phyloP scores from a whole-genome alignment of 2,888 invertebrate genomes.

The Tethea ocularis region DNA sequence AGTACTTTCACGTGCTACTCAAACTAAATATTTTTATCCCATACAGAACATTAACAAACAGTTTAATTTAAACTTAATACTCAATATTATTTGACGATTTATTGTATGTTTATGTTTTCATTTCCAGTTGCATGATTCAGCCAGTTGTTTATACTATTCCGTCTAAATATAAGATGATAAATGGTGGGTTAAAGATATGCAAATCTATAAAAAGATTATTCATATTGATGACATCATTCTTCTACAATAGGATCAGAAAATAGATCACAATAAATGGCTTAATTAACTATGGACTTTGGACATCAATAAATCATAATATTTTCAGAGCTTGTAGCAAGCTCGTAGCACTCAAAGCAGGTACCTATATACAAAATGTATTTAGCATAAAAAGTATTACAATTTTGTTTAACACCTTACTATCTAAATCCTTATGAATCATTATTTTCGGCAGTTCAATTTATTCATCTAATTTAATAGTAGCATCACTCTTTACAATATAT shows the following conservation, averaged over 20 bases:
- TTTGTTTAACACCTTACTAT: no score
- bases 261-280: constrained; percentile 1
- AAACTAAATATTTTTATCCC: no score
- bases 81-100: no score
- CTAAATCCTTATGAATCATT: no score
- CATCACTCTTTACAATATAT: no score
- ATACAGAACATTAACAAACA: no score
- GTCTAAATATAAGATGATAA: not conserved
- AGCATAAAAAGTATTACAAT: no score
- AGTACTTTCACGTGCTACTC: no score
- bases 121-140: not conserved
- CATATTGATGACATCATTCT: constrained; percentile 1
- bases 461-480: no score
- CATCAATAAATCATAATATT: not conserved
- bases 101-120: no score
- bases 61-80: no score
- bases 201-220: not conserved
- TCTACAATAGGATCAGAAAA: constrained; percentile 3
- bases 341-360: not conserved
- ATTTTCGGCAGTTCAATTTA: no score
- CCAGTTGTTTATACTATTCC: not conserved
- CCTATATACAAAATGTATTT: not conserved
- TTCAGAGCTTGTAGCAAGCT: not conserved
- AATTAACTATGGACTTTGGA: not conserved
- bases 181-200: not conserved